Base-by-base conservation (phyloP, 2,113 vertebrate species). In the Tupaia chinensis region DNA sequence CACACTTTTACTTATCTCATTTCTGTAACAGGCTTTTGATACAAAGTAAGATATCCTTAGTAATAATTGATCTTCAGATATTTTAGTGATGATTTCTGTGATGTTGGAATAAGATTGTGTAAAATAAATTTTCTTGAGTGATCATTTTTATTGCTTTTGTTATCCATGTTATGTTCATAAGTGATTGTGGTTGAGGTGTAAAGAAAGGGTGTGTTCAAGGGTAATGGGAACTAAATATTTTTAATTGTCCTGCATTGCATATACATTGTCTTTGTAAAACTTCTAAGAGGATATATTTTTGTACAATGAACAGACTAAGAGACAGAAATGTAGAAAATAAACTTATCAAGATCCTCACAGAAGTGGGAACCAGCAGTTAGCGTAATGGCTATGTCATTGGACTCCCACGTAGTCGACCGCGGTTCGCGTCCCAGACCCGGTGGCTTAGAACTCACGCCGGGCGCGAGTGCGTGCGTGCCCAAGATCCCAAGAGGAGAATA, bases 1-100 rank as follows among this genome's bases (percentile, higher is more conserved):
- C 44, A 58, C 29, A 92, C 29, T 20, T 92, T 95, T 23, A 34
- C 6, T 65, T 86, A 92, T 22, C 44, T 53, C 10, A 90, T 79
- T 94, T 80, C 78, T 83, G 17, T 87, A 84, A 74, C 29, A 66
- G 20, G 89, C 25, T 90, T 94, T 95, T 66, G 84, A 93, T 84
- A 32, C 66, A 94, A 95, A 89, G 60, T 82, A 65, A 95, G 69
- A 90, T 53, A 90, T 54, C 77, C 66, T 84, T 82, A 93, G 93
- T 89, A 87, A 90, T 79, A 60, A 27, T 74, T 95, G 70, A 79
- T 90, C 44, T 90, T 96, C 85, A 84, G 58, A 84, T 90, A n/a
- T 87, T 82, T 84, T 78, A 93, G 60, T 54, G 81, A 72, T 66
- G 16, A 92, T 96, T 91, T 93, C n/a, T 15, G 20, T 73, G 60